These are phyloP conservation scores for Protaetia brevitarsis DNA, from an alignment of 1,140 invertebrate genomes.

Conservation along the genomic window DNA sequence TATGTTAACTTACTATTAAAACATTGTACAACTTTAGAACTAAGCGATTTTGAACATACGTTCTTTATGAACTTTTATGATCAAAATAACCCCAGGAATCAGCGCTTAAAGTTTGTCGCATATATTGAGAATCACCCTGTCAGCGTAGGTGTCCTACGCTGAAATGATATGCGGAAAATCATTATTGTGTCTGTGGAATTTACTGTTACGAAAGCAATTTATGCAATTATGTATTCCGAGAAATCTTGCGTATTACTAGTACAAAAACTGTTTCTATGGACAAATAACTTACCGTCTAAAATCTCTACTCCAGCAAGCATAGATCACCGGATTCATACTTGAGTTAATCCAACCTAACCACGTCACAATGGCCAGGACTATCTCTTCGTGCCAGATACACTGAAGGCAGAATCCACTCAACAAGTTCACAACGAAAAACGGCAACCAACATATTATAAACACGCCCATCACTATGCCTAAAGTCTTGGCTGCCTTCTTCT, in stretches of 20 bases:
- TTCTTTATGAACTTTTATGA: no score
- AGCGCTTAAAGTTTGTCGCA: no score
- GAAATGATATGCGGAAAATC: no score
- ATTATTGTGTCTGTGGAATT: no score
- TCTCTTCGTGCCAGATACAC: constrained; percentile 84
- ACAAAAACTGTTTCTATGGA: background rate
- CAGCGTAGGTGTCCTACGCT: no score
- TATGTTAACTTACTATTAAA: no score
- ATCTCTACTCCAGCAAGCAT: constrained; percentile 94
- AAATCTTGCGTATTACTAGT: no score
- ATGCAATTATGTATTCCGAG: background rate
- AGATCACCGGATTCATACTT: constrained; percentile 96
- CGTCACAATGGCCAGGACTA: constrained; percentile 89
- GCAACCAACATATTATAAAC: constrained; percentile 96
- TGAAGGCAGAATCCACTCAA: constrained; percentile 84
- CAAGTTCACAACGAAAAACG: constrained; percentile 97
- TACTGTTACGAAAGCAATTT: no score
- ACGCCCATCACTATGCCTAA: constrained; percentile 96
- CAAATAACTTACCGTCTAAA: constrained; percentile 80
- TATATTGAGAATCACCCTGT: no score
- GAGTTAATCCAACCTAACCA: constrained; percentile 99
- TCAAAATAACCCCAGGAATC: no score
- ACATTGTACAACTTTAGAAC: no score
- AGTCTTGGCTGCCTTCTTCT: constrained; percentile 95
- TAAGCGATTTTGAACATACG: no score